Conservation (phyloP, 2,113 vertebrate species). For the Acrocephalus kingi region DNA sequence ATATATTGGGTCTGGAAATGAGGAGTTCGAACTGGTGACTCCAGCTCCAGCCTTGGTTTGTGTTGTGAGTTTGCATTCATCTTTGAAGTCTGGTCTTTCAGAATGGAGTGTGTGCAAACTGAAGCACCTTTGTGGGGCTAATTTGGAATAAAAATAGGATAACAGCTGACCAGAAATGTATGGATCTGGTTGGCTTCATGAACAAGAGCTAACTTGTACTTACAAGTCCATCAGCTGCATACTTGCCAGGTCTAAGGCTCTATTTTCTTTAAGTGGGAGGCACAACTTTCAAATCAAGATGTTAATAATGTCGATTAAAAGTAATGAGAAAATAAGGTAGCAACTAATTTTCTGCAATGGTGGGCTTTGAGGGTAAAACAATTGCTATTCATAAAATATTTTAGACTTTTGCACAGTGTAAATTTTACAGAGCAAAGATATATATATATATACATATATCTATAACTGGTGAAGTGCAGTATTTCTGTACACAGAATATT, state of each 20-base stretch:
- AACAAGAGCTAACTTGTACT: neutral
- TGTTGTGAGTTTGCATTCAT: neutral
- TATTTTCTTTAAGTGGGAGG: neutral
- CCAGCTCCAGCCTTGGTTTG: neutral
- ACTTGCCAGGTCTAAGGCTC: neutral
- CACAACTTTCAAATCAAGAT: neutral
- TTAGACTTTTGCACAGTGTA: neutral
- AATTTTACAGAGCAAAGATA: slow-evolving; percentile 27
- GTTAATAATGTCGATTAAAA: neutral
- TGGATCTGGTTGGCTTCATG: neutral
- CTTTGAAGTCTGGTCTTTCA: neutral
- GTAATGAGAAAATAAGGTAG: neutral
- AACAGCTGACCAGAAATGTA: neutral
- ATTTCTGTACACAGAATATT: slow-evolving; percentile 40
- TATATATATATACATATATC: neutral
- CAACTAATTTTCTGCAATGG: neutral
- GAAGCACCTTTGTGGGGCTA: neutral
- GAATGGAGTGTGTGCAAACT: neutral
- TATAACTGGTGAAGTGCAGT: neutral
- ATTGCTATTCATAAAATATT: slow-evolving; percentile 1
- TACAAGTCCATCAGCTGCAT: neutral
- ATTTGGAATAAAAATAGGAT: neutral
- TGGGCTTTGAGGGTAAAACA: neutral
- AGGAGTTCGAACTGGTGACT: neutral
- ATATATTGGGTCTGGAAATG: neutral